Base-by-base conservation (phyloP, 30 jellyfish, hydroid and myxozoan species). In the Clytia hemisphaerica region DNA sequence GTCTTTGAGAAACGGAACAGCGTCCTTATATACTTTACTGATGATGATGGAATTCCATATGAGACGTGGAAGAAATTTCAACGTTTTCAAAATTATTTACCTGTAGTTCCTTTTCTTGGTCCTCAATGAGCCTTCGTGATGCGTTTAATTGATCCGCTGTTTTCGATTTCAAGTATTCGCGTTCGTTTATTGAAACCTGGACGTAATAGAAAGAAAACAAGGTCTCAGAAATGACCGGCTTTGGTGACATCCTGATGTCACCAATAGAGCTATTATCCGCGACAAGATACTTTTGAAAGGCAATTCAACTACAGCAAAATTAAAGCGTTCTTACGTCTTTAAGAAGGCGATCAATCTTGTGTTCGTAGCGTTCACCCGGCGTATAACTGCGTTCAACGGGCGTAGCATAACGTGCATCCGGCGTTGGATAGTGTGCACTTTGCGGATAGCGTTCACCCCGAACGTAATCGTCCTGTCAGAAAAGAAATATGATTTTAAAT, bases 101-200 rank as follows among this genome's bases (percentile, higher is more conserved):
- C 77, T 71, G 45, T 1, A 85, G 66, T 55, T 85, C 96, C 32
- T 85, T 83, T 54, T 85, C 93, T 60, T 85, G 96, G 33, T 85
- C 96, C 40, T 85, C 96, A 16, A 85, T 28, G 27, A 85, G 19
- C 28, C 54, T 66, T 24, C 96, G 59, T 24, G 96, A 85, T 25
- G 94, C 96, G 59, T 66, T 49, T 4, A 85, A 32, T 68, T 85
- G 96, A 25, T 85, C 96, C 25, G 74, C 83, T 40, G 82, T 79
- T 73, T 83, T 83, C 46, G 42, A 3, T 14, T 45, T 65, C 29
- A 65, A 35, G 35, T n/a, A 57, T 24, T 42, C 24, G 26, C 63
- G 61, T 62, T 65, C 78, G 30, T 14, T 57, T 2, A 65, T 35
- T 4, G 78, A 65, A 24, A 65, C 78, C 78, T 65, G 25, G 5